Percentiles rank a stretch among this genome's conserved stretches.
Conservation (phyloP, 2,888 invertebrate genomes). For the Chrysolina americana region DNA sequence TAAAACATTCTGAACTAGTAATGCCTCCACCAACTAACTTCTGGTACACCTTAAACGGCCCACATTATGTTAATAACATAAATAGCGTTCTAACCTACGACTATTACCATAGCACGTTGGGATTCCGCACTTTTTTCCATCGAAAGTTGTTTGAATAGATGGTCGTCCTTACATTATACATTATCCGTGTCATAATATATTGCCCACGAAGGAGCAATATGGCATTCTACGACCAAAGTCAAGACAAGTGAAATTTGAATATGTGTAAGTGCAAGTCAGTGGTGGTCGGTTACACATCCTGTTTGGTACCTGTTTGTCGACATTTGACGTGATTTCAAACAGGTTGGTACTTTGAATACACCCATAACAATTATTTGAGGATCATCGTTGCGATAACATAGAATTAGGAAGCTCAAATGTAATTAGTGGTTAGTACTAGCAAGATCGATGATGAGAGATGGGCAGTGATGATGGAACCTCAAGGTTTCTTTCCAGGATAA, state of each 20-base stretch:
- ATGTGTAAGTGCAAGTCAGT: constrained; percentile 1
- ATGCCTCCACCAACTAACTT: constrained; percentile 15
- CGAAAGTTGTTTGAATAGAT: constrained; percentile 29
- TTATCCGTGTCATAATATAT: constrained; percentile 26
- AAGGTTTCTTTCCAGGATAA: too few species aligned
- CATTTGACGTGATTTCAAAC: constrained; percentile 7
- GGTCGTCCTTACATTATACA: constrained; percentile 9
- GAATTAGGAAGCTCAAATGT: background rate
- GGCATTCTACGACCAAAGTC: background rate
- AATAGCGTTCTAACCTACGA: constrained; percentile 11
- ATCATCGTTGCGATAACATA: background rate
- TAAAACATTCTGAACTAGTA: background rate
- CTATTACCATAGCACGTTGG: constrained; percentile 2
- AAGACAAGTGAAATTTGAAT: constrained; percentile 17
- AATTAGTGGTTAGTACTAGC: background rate
- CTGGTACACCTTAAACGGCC: constrained; percentile 13
- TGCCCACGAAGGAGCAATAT: constrained; percentile 24
- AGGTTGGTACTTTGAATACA: constrained; percentile 6
- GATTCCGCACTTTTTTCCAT: constrained; percentile 17
- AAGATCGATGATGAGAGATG: background rate
- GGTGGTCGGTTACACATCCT: background rate
- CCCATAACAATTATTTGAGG: background rate
- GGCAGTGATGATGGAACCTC: too few species aligned
- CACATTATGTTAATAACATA: background rate
- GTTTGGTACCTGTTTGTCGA: constrained; percentile 10